Conservation (phyloP, 2,113 vertebrate species). For the Rana temporaria region DNA sequence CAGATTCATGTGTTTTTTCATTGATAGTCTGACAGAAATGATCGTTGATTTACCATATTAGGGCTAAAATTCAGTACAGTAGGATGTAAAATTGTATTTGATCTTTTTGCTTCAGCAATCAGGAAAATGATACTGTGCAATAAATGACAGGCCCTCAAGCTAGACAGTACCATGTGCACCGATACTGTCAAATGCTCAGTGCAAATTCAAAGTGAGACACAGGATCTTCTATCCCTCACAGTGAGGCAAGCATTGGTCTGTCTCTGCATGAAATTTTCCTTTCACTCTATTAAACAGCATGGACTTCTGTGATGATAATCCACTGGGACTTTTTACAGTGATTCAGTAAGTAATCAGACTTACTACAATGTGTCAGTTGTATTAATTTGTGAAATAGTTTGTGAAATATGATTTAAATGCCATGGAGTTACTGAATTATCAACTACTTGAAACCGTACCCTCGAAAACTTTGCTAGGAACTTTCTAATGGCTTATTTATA, state of each 20-base stretch:
- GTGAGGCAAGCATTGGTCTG: background rate
- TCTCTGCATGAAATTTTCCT: conserved; percentile 13
- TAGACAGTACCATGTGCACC: conserved; percentile 22
- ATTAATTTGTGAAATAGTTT: conserved; percentile 22
- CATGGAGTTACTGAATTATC: background rate
- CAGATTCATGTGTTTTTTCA: no score
- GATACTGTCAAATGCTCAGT: conserved; percentile 43
- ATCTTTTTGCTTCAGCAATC: conserved; percentile 23
- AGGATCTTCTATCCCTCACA: conserved; percentile 29
- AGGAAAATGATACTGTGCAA: conserved; percentile 6
- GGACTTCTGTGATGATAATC: conserved; percentile 50
- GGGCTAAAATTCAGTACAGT: no score
- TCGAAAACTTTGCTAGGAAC: background rate
- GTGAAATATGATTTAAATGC: background rate
- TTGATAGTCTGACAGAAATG: no score
- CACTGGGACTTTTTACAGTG: conserved; percentile 43
- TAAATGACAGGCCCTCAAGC: conserved; percentile 34
- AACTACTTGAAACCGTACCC: background rate
- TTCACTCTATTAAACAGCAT: conserved; percentile 37
- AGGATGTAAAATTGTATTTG: conserved; percentile 10
- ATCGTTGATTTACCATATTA: no score
- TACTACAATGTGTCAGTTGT: conserved; percentile 16
- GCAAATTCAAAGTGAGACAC: background rate
- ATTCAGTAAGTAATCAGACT: conserved; percentile 51
- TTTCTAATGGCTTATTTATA: conserved; percentile 1